A percentile compares a stretch with the other conserved stretches of the same genome.
Conservation (phyloP, 2,113 vertebrate genomes). For the Pangasianodon gigas region DNA sequence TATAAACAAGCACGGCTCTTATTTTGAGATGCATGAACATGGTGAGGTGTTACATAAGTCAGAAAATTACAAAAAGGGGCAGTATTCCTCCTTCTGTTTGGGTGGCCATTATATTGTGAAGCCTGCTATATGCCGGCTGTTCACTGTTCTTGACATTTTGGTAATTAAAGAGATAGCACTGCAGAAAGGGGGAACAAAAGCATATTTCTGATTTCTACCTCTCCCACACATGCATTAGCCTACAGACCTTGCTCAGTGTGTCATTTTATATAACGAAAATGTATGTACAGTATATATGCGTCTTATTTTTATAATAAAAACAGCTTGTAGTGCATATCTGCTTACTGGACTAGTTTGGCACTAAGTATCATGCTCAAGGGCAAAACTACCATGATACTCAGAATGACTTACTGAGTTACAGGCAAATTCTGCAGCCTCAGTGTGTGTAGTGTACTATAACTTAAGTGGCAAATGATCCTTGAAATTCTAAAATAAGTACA, state of each 20-base stretch:
- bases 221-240: conserved; percentile 21
- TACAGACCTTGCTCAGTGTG: not conserved
- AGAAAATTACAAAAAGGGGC: not conserved
- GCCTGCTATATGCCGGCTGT: not conserved
- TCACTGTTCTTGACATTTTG: conserved; percentile 36
- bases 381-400: not conserved
- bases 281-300: not conserved
- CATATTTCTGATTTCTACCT: not conserved
- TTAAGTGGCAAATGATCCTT: not conserved
- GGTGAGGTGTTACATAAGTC: conserved; percentile 8
- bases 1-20: conserved; percentile 8
- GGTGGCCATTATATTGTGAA: conserved; percentile 23
- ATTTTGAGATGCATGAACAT: not conserved
- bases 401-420: not conserved
- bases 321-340: not conserved
- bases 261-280: not conserved
- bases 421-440: not conserved
- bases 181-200: not conserved
- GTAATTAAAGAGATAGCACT: conserved; percentile 25
- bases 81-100: conserved; percentile 19
- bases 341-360: not conserved
- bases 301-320: not conserved
- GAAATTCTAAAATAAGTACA: not conserved
- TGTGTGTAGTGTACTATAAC: not conserved
- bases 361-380: not conserved